phyloP scores from a whole-genome alignment of 2,888 invertebrate genomes.

The Platycheirus albimanus region DNA sequence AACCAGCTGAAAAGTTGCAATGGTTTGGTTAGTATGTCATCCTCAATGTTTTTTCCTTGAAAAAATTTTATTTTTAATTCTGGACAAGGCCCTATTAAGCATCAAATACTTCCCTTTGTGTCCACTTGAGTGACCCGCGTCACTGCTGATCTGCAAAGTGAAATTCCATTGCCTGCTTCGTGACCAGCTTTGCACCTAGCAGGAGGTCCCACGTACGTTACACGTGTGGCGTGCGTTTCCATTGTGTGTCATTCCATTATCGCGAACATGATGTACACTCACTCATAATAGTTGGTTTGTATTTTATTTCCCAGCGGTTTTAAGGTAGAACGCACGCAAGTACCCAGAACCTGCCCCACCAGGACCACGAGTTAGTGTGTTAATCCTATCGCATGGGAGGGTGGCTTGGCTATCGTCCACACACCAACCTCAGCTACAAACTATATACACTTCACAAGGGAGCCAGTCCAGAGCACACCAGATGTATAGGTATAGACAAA shows the following conservation, averaged over 20 bases:
- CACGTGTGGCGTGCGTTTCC: slow-evolving; percentile 44
- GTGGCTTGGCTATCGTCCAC: background rate
- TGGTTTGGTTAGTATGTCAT: too few species aligned
- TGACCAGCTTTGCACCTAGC: slow-evolving; percentile 30
- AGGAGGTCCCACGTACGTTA: slow-evolving; percentile 6
- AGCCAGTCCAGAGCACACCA: background rate
- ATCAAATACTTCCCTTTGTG: background rate
- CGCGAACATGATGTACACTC: slow-evolving; percentile 70
- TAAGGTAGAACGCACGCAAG: slow-evolving; percentile 52
- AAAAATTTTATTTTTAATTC: too few species aligned
- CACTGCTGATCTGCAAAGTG: slow-evolving; percentile 23
- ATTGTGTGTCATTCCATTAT: slow-evolving; percentile 65
- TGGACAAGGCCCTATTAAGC: background rate
- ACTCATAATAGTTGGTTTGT: slow-evolving; percentile 69
- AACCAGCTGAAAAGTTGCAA: too few species aligned
- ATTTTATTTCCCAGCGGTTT: slow-evolving; percentile 66
- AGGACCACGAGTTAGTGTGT: slow-evolving; percentile 7
- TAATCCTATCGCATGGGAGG: slow-evolving; percentile 39
- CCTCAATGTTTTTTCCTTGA: too few species aligned
- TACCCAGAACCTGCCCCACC: slow-evolving; percentile 48
- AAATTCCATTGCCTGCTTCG: slow-evolving; percentile 22
- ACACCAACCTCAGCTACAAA: background rate
- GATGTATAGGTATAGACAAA: background rate
- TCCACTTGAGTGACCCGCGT: slow-evolving; percentile 30
- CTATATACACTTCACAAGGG: slow-evolving; percentile 31